Evolutionary conservation across 2,888 invertebrate species (phyloP).

Genomic region (Adelphocoris suturalis): DNA sequence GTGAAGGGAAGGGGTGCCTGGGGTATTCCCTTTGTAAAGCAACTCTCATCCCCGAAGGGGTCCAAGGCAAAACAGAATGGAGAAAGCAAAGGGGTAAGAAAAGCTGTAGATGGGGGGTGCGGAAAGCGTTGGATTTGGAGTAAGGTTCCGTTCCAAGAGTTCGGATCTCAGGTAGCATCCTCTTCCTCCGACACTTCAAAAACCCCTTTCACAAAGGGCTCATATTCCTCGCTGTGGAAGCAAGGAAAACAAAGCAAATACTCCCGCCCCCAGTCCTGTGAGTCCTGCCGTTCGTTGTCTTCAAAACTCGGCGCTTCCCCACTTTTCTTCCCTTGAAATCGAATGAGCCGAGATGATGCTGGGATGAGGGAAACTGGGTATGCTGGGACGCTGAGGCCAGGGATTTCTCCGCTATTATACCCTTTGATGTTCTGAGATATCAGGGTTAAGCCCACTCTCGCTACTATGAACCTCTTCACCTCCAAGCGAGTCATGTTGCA

Average conservation of each 20-base stretch:
- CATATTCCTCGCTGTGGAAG: conserved; percentile 19
- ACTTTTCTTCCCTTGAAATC: conserved; percentile 9
- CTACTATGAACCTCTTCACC: neutral
- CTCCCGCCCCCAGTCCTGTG: neutral
- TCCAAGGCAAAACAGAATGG: conserved; percentile 10
- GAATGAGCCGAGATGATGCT: neutral
- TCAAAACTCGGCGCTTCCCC: neutral
- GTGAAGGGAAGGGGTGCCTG: neutral
- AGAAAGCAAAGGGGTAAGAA: neutral
- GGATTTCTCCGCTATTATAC: neutral
- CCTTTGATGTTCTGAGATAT: neutral
- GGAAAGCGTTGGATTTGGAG: neutral
- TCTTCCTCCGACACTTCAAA: conserved; percentile 6
- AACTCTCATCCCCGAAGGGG: neutral
- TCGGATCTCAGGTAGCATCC: conserved; percentile 16
- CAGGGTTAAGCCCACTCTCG: neutral
- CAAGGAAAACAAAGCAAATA: conserved; percentile 16
- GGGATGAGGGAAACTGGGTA: neutral
- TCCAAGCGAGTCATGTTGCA: neutral
- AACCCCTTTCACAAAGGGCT: conserved; percentile 1
- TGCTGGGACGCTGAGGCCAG: neutral
- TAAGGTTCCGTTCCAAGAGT: neutral
- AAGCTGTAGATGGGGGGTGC: neutral
- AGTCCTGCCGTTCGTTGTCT: neutral
- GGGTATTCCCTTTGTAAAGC: conserved; percentile 34